Evolutionary conservation across 2,888 invertebrate species (phyloP).

Genomic region (Xestia c-nigrum): DNA sequence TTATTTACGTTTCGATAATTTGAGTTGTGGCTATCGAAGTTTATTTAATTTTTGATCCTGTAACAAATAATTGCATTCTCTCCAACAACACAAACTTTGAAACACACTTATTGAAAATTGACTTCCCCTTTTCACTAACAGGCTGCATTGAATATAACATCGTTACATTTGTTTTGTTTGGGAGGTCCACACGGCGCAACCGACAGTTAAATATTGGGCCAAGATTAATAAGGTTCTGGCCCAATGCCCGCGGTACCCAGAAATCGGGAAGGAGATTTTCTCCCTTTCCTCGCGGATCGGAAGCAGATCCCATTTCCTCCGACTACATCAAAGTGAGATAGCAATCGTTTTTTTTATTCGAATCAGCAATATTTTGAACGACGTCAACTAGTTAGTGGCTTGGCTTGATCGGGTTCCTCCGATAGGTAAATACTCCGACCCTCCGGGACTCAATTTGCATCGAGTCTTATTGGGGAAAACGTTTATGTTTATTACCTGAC

Average conservation of each 20-base stretch:
- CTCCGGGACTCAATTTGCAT: conserved; percentile 68
- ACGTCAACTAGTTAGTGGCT: conserved; percentile 80
- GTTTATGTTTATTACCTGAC: conserved; percentile 67
- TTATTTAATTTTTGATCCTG: conserved; percentile 21
- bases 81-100: conserved; percentile 31
- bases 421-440: conserved; percentile 70
- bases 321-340: conserved; percentile 90
- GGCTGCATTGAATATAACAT: conserved; percentile 52
- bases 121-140: conserved; percentile 25
- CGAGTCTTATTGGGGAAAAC: conserved; percentile 64
- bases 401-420: conserved; percentile 71
- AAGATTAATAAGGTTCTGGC: conserved; percentile 79
- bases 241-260: conserved; percentile 80
- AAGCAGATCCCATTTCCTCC: conserved; percentile 90
- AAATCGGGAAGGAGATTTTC: conserved; percentile 86
- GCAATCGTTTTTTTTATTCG: conserved; percentile 89
- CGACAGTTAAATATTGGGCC: conserved; percentile 80
- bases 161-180: conserved; percentile 64
- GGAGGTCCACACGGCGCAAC: conserved; percentile 56
- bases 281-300: conserved; percentile 88
- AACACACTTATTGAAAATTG: conserved; percentile 14
- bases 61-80: conserved; percentile 25
- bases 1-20: conserved; percentile 41
- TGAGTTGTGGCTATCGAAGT: conserved; percentile 16
- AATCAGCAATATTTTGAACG: conserved; percentile 89